A percentile compares a stretch with the other conserved stretches of the same genome.
Evolutionary conservation across 2,888 invertebrate genomes (phyloP).

Genomic region (Idaea straminata): DNA sequence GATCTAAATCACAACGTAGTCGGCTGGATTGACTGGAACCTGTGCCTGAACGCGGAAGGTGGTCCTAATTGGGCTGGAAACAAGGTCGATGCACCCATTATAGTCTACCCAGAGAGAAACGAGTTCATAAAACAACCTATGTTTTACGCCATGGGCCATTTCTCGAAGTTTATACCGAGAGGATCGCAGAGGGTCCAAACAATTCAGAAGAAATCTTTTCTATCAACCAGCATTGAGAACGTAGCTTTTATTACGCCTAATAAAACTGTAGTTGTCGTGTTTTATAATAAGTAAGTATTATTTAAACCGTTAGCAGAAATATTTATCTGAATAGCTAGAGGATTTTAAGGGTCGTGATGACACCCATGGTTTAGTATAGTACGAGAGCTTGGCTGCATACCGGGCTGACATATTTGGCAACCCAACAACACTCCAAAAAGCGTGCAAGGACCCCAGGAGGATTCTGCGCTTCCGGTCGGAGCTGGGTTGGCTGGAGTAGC

Average conservation of each 20-base stretch:
- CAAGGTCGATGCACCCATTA: constrained; percentile 87
- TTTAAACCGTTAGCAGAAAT: not conserved
- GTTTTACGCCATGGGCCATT: constrained; percentile 92
- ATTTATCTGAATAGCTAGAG: too few relatives aligned
- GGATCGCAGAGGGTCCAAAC: constrained; percentile 69
- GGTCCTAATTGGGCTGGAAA: constrained; percentile 91
- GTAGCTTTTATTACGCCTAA: constrained; percentile 54
- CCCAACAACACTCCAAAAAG: too few relatives aligned
- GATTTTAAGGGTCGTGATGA: too few relatives aligned
- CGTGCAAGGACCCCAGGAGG: too few relatives aligned
- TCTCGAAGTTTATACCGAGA: constrained; percentile 85
- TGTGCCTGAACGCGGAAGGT: constrained; percentile 86
- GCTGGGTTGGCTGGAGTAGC: too few relatives aligned
- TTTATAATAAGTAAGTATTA: constrained; percentile 60
- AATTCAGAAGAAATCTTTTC: constrained; percentile 20
- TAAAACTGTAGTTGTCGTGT: constrained; percentile 51
- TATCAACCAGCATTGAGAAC: constrained; percentile 29
- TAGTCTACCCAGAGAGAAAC: constrained; percentile 71
- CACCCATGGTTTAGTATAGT: too few relatives aligned
- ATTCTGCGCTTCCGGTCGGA: too few relatives aligned
- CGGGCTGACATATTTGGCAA: too few relatives aligned
- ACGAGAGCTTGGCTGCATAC: too few relatives aligned
- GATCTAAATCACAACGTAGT: constrained; percentile 86
- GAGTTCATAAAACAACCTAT: constrained; percentile 95
- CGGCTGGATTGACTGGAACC: constrained; percentile 97